Evolutionary conservation across 1,140 invertebrate genomes (phyloP).

Genomic region (Heterodera carotae): DNA sequence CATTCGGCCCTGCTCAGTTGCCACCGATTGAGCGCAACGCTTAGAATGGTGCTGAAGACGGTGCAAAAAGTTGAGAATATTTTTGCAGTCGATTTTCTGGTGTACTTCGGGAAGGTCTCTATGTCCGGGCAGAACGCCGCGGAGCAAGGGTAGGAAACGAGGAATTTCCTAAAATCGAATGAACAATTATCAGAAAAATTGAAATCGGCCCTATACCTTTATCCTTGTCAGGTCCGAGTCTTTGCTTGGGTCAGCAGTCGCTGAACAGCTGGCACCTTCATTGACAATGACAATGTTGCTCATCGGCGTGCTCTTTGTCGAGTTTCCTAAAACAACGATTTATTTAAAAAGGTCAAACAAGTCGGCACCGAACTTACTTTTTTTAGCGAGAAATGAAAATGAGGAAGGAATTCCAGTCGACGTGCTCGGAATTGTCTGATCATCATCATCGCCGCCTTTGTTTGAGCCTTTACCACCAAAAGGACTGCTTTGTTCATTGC

Average conservation of each 20-base stretch:
- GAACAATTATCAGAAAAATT: neutral
- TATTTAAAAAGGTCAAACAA: neutral
- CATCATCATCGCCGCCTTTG: conserved; percentile 17
- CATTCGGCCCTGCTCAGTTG: conserved; percentile 39
- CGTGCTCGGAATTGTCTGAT: conserved; percentile 11
- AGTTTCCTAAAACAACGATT: conserved; percentile 30
- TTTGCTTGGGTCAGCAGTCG: conserved; percentile 49
- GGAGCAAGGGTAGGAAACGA: conserved; percentile 51
- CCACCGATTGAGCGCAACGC: conserved; percentile 46
- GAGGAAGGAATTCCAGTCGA: conserved; percentile 33
- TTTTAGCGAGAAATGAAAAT: conserved; percentile 37
- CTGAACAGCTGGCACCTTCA: conserved; percentile 19
- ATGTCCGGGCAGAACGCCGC: conserved; percentile 48
- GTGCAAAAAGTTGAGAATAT: conserved; percentile 48
- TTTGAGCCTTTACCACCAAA: neutral
- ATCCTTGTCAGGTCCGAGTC: conserved; percentile 50
- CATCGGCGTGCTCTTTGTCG: conserved; percentile 14
- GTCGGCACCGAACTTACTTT: conserved; percentile 6
- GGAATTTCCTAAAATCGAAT: conserved; percentile 51
- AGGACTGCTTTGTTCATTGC: conserved; percentile 24
- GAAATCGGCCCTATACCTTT: conserved; percentile 36
- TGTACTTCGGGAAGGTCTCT: conserved; percentile 50
- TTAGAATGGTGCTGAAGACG: conserved; percentile 54
- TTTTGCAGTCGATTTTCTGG: conserved; percentile 49
- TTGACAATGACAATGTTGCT: conserved; percentile 53